Conservation (phyloP, 1,140 invertebrate genomes). For the Chlorops oryzae region DNA sequence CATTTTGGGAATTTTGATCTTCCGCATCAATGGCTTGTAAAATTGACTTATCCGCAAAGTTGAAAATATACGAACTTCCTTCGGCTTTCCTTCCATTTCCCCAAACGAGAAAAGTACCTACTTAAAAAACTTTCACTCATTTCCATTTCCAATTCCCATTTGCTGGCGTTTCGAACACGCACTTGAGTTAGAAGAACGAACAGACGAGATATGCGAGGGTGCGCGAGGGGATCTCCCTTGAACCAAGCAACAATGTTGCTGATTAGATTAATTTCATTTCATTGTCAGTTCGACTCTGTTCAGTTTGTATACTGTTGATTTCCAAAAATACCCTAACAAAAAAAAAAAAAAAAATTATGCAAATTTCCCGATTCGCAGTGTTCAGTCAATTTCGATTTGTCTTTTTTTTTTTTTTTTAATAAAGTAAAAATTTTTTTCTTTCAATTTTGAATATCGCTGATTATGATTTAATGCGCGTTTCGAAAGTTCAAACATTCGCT, state of each 20-base stretch:
- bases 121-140: too few species aligned
- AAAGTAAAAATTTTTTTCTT: neutral
- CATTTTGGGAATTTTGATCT: constrained; percentile 45
- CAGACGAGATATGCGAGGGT: too few species aligned
- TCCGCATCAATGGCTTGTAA: constrained; percentile 47
- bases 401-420: constrained; percentile 6
- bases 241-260: constrained; percentile 32
- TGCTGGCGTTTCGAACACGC: too few species aligned
- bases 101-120: too few species aligned
- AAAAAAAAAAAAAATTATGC: too few species aligned
- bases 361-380: constrained; percentile 2
- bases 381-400: neutral
- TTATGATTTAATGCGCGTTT: constrained; percentile 42
- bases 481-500: neutral
- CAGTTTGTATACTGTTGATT: too few species aligned
- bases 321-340: too few species aligned
- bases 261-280: constrained; percentile 46
- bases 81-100: too few species aligned
- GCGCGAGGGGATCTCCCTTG: too few species aligned
- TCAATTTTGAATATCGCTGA: constrained; percentile 38
- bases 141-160: too few species aligned
- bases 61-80: neutral
- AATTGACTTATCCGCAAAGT: constrained; percentile 35
- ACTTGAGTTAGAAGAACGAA: too few species aligned
- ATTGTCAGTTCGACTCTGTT: too few species aligned